These are phyloP conservation scores for Andrena fulva DNA, from an alignment of 2,888 invertebrate genomes.

Conservation along the genomic window DNA sequence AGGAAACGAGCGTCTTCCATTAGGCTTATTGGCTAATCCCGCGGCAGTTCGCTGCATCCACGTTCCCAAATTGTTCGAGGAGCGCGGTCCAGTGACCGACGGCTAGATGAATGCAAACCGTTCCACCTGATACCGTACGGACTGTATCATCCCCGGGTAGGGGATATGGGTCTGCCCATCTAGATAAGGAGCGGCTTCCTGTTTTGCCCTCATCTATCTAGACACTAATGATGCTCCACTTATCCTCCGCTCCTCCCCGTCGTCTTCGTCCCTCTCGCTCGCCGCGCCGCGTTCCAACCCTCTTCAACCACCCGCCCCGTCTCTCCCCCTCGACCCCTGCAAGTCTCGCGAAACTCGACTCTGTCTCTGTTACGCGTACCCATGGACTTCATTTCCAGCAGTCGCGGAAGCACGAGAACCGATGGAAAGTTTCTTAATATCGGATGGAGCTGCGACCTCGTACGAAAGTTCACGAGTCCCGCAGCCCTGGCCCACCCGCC, in stretches of 20 bases:
- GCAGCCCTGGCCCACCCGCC: neutral
- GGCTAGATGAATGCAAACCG: slow-evolving; percentile 69
- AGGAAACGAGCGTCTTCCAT: slow-evolving; percentile 73
- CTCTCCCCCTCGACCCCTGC: slow-evolving; percentile 3
- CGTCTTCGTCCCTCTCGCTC: neutral
- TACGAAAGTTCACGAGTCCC: slow-evolving; percentile 61
- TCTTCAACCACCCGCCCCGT: neutral
- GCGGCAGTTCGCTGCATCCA: slow-evolving; percentile 57
- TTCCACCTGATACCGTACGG: slow-evolving; percentile 55
- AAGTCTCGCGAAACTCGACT: neutral
- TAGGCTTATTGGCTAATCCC: slow-evolving; percentile 74
- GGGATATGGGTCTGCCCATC: slow-evolving; percentile 59
- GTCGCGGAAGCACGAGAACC: slow-evolving; percentile 68
- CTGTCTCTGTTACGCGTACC: slow-evolving; percentile 53
- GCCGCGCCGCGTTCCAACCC: neutral
- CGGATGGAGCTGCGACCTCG: slow-evolving; percentile 70
- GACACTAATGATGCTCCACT: slow-evolving; percentile 72
- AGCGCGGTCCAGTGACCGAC: slow-evolving; percentile 59
- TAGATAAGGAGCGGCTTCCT: slow-evolving; percentile 71
- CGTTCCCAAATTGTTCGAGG: slow-evolving; percentile 64
- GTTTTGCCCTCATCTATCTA: slow-evolving; percentile 79
- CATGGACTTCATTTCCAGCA: slow-evolving; percentile 66
- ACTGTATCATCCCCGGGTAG: slow-evolving; percentile 35
- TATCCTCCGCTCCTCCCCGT: slow-evolving; percentile 17
- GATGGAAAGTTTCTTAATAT: slow-evolving; percentile 83